Evolutionary conservation across 2,888 invertebrate genomes (phyloP).

Genomic region (Malachius bipustulatus): DNA sequence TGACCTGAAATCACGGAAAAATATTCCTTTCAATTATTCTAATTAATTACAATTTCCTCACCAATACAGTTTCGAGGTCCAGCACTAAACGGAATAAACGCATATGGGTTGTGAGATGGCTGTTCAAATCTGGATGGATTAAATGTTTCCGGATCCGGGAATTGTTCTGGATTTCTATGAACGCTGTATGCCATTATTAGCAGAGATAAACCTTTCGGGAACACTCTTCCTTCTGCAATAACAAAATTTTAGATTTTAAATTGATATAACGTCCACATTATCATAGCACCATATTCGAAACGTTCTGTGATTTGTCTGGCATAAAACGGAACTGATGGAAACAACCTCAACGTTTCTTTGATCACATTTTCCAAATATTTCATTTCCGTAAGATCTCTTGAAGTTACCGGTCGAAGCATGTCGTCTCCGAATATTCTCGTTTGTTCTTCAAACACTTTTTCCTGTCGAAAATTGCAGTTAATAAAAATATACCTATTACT

Average conservation of each 20-base stretch:
- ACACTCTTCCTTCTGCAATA: slow-evolving; percentile 18
- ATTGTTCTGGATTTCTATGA: slow-evolving; percentile 41
- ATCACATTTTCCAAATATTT: slow-evolving; percentile 42
- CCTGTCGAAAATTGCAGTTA: slow-evolving; percentile 21
- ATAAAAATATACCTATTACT: neutral
- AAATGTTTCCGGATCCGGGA: slow-evolving; percentile 41
- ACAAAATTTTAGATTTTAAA: slow-evolving; percentile 2
- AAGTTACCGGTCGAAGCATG: slow-evolving; percentile 2
- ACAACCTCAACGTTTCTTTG: slow-evolving; percentile 40
- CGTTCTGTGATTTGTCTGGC: slow-evolving; percentile 15
- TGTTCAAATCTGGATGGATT: slow-evolving; percentile 43
- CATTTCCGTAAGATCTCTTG: slow-evolving; percentile 39
- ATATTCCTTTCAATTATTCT: neutral
- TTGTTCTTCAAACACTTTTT: slow-evolving; percentile 32
- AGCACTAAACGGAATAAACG: slow-evolving; percentile 48
- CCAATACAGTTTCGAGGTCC: slow-evolving; percentile 50
- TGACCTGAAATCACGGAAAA: slow-evolving; percentile 26
- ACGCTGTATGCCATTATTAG: slow-evolving; percentile 36
- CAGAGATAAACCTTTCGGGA: slow-evolving; percentile 32
- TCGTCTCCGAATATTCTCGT: slow-evolving; percentile 28
- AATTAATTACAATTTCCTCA: too few species aligned
- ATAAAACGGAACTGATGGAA: slow-evolving; percentile 40
- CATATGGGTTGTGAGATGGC: slow-evolving; percentile 36
- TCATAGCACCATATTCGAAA: slow-evolving; percentile 22
- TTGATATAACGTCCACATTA: slow-evolving; percentile 23